Conservation (phyloP, 2,797 vertebrate genomes). For the Micropoecilia bifurca region DNA sequence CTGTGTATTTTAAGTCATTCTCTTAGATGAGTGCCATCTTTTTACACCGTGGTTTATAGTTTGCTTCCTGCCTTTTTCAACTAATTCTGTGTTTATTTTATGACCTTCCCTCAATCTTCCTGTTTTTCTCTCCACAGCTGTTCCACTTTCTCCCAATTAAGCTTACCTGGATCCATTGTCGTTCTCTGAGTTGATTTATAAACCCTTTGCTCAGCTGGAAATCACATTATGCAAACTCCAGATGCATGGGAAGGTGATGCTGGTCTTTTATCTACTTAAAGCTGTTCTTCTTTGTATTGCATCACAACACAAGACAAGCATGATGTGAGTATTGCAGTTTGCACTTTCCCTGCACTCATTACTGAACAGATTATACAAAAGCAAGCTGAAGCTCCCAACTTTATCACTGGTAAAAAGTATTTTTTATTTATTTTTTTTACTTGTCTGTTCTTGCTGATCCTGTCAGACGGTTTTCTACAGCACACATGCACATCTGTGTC, state of each 20-base stretch:
- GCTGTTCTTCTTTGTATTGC: not conserved
- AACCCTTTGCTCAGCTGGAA: not conserved
- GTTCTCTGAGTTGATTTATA: not conserved
- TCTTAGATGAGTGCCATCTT: not conserved
- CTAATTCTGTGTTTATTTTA: not conserved
- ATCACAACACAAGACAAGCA: not conserved
- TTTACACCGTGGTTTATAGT: not conserved
- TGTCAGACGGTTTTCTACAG: not conserved
- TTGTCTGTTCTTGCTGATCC: not conserved
- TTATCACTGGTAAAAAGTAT: conserved; percentile 1
- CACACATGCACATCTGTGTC: not conserved
- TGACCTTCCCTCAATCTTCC: not conserved
- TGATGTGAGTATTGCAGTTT: not conserved
- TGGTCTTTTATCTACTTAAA: not conserved
- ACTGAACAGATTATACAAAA: not conserved
- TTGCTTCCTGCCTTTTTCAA: not conserved
- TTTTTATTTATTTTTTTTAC: not conserved
- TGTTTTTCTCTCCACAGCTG: not conserved
- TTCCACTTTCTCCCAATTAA: not conserved
- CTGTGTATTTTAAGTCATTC: not conserved
- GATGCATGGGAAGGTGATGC: not conserved
- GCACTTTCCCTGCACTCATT: not conserved
- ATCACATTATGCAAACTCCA: not conserved
- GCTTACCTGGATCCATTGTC: not conserved
- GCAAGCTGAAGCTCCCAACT: not conserved